Percentiles rank a stretch among this genome's conserved stretches.
phyloP scores from a whole-genome alignment of 2,113 vertebrate genomes.

The Hippocampus mohnikei region DNA sequence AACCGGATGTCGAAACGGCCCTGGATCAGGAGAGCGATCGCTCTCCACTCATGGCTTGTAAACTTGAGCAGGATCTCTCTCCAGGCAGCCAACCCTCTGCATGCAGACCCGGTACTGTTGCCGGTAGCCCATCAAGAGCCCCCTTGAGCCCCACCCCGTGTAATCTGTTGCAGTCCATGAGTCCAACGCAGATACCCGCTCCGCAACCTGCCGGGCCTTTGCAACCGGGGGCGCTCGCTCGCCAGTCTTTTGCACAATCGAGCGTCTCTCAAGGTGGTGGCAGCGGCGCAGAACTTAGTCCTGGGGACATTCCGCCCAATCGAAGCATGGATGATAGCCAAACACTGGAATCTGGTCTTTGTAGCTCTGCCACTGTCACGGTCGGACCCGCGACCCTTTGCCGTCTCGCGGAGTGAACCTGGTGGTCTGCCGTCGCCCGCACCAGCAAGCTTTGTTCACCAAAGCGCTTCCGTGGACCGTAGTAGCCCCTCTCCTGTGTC shows the following conservation, averaged over 20 bases:
- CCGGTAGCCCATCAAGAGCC: conserved; percentile 51
- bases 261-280: neutral
- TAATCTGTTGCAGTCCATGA: conserved; percentile 48
- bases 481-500: conserved; percentile 36
- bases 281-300: neutral
- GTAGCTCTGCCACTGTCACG: neutral
- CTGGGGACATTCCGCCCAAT: neutral
- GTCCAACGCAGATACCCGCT: conserved; percentile 21
- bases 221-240: conserved; percentile 1
- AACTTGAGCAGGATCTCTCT: conserved; percentile 39
- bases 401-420: neutral
- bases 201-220: neutral
- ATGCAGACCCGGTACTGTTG: conserved; percentile 37
- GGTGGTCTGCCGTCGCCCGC: conserved; percentile 4
- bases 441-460: conserved; percentile 57
- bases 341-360: conserved; percentile 40
- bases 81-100: neutral
- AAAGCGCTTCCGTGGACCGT: conserved; percentile 50
- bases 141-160: conserved; percentile 10
- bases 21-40: conserved; percentile 39
- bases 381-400: neutral
- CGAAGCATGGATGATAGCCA: conserved; percentile 11
- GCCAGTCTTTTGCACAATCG: conserved; percentile 2
- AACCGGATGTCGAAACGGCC: conserved; percentile 24
- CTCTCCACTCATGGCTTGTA: conserved; percentile 26